Conservation (phyloP, 1,140 invertebrate species). For the Parasteatoda tepidariorum region DNA sequence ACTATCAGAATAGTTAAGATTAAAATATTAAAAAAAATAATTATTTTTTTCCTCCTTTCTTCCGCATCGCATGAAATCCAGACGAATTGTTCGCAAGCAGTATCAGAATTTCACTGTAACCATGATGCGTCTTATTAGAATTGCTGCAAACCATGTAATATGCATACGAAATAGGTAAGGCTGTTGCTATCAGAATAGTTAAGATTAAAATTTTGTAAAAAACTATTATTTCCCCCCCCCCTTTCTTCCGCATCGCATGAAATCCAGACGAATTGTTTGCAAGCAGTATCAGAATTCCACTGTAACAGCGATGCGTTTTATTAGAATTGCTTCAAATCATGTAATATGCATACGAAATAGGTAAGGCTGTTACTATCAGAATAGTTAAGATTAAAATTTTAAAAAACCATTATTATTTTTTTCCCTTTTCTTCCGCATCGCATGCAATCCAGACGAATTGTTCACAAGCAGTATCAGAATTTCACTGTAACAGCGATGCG, state of each 20-base stretch:
- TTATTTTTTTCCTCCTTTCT: neutral
- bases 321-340: neutral
- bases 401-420: neutral
- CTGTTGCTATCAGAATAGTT: too few species aligned
- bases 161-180: too few species aligned
- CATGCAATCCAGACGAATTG: neutral
- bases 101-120: neutral
- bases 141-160: neutral
- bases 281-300: neutral
- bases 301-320: neutral
- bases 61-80: neutral
- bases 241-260: neutral
- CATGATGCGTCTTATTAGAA: neutral
- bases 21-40: neutral
- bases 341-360: too few species aligned
- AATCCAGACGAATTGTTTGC: neutral
- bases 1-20: too few species aligned
- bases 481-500: neutral
- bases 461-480: neutral
- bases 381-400: neutral
- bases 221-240: neutral
- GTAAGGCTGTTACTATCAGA: too few species aligned
- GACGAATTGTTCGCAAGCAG: neutral
- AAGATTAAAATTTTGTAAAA: neutral
- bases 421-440: neutral